A percentile compares a stretch with the other conserved stretches of the same genome.
phyloP scores from a whole-genome alignment of 2,888 invertebrate species.

The Pycnomerus fuliginosus region DNA sequence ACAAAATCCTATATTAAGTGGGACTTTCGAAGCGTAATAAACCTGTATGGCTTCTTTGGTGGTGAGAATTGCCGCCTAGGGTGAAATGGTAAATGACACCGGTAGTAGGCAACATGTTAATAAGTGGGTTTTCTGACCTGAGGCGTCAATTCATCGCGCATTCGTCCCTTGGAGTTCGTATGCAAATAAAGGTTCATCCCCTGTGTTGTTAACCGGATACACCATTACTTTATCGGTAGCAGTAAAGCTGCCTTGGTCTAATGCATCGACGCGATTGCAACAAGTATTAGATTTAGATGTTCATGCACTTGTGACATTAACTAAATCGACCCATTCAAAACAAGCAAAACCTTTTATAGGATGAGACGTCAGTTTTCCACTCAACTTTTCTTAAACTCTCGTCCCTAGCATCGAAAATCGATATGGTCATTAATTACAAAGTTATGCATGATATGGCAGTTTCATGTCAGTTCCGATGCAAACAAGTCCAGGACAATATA shows the following conservation, averaged over 20 bases:
- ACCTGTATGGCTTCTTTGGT: no score
- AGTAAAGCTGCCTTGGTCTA: no score
- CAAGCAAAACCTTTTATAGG: neutral
- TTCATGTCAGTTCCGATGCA: constrained; percentile 16
- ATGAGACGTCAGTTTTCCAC: constrained; percentile 1
- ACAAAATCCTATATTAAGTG: no score
- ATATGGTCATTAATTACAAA: constrained; percentile 20
- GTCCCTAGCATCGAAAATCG: constrained; percentile 13
- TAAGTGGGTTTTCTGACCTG: constrained; percentile 21
- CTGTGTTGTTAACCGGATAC: constrained; percentile 17
- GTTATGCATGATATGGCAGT: constrained; percentile 22
- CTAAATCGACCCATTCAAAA: neutral
- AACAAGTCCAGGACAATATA: constrained; percentile 16
- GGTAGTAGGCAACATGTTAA: constrained; percentile 23
- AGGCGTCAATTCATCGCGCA: constrained; percentile 20
- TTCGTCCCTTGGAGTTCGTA: constrained; percentile 17
- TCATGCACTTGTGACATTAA: neutral
- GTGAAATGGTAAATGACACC: constrained; percentile 21
- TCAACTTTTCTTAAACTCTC: no score
- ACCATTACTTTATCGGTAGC: constrained; percentile 6
- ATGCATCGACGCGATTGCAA: constrained; percentile 5
- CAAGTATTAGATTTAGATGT: constrained; percentile 9
- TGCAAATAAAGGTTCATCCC: constrained; percentile 22
- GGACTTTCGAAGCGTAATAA: no score
- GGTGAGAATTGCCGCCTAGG: no score